Percentiles rank a stretch among this genome's conserved stretches.
These are phyloP conservation scores for Chaetodon auriga DNA, from an alignment of 2,113 vertebrate species.

Conservation along the genomic window DNA sequence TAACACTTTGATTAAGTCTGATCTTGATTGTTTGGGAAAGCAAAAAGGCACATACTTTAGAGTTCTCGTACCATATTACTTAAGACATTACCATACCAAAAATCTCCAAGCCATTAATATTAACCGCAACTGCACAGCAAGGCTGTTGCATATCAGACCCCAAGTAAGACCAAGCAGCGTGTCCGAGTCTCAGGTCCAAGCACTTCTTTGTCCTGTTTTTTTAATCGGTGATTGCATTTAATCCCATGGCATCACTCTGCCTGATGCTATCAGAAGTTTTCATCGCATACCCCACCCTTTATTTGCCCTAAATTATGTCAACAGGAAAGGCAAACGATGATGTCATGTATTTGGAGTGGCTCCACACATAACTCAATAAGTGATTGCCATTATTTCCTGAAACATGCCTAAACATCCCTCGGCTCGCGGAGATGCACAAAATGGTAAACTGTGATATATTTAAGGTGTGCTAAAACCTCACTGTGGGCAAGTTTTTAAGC, in stretches of 20 bases:
- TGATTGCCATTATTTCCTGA: constrained; percentile 62
- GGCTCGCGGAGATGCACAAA: constrained; percentile 24
- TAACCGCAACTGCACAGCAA: not conserved
- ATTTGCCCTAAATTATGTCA: constrained; percentile 65
- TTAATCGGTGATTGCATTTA: constrained; percentile 7
- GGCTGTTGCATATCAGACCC: not conserved
- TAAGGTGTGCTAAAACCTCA: constrained; percentile 17
- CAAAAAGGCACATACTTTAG: constrained; percentile 5
- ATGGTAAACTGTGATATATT: constrained; percentile 11
- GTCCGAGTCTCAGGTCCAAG: not conserved
- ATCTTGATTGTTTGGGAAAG: constrained; percentile 27
- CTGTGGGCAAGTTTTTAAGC: not conserved
- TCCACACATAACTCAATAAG: constrained; percentile 48
- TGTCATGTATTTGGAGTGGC: constrained; percentile 67
- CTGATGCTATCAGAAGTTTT: constrained; percentile 30
- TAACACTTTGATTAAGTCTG: constrained; percentile 9
- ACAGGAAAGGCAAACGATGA: constrained; percentile 72
- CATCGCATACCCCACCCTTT: constrained; percentile 35
- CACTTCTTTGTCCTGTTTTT: not conserved
- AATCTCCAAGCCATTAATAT: not conserved
- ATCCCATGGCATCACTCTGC: not conserved
- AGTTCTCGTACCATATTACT: not conserved
- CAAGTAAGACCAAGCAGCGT: not conserved
- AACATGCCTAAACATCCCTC: constrained; percentile 60
- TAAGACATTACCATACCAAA: constrained; percentile 7